These are phyloP conservation scores for Amiota minor DNA, from an alignment of 2,888 invertebrate species.

Conservation along the genomic window DNA sequence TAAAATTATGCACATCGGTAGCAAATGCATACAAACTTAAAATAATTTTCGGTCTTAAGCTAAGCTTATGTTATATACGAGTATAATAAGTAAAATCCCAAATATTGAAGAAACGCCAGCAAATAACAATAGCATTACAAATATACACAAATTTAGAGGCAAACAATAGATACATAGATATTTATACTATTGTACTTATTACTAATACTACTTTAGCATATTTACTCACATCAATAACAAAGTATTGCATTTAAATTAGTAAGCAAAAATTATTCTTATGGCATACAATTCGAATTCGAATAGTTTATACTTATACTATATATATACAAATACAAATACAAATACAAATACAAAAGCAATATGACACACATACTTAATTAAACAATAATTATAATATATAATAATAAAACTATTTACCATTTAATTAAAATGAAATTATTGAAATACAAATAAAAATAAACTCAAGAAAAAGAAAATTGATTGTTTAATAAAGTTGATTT, in stretches of 20 bases:
- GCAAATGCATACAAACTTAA: conserved; percentile 9
- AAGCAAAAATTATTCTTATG: neutral
- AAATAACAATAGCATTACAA: neutral
- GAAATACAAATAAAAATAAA: too few species aligned
- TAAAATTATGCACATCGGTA: conserved; percentile 25
- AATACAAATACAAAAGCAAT: conserved; percentile 34
- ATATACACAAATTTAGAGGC: neutral
- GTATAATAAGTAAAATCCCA: too few species aligned
- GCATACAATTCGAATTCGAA: neutral
- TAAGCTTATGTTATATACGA: too few species aligned
- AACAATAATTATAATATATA: too few species aligned
- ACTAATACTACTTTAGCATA: neutral
- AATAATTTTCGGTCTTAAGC: too few species aligned
- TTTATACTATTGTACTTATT: conserved; percentile 4
- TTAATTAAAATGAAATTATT: too few species aligned
- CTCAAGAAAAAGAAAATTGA: too few species aligned
- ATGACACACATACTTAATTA: conserved; percentile 40
- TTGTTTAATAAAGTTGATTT: too few species aligned
- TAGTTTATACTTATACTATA: neutral
- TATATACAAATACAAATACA: conserved; percentile 11
- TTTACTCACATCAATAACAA: too few species aligned
- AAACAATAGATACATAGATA: neutral
- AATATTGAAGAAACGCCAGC: too few species aligned
- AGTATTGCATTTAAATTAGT: neutral
- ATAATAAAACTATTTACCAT: too few species aligned